Percentiles rank a stretch among this genome's conserved stretches.
Conservation (phyloP, 1,140 invertebrate genomes). For the Drosophila insularis region DNA sequence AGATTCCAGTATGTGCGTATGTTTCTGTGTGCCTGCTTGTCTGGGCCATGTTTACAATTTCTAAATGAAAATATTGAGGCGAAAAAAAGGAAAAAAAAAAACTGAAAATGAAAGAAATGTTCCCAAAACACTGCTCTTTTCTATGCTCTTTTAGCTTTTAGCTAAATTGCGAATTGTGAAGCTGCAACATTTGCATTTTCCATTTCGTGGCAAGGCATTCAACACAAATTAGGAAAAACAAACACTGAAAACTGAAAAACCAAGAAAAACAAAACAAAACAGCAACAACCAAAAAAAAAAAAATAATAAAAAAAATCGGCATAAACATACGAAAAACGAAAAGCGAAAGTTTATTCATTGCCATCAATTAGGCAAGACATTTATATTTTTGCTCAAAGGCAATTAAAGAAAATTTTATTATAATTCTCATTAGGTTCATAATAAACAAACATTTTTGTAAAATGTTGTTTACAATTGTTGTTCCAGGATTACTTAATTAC, state of each 20-base stretch:
- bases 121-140: slow-evolving; percentile 64
- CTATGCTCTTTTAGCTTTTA: slow-evolving; percentile 64
- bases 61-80: slow-evolving; percentile 58
- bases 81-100: slow-evolving; percentile 21
- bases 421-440: neutral
- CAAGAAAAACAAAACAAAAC: slow-evolving; percentile 5
- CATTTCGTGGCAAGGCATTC: slow-evolving; percentile 43
- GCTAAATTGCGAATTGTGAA: slow-evolving; percentile 66
- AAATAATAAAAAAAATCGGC: neutral
- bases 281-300: slow-evolving; percentile 11
- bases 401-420: slow-evolving; percentile 2
- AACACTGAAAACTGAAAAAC: slow-evolving; percentile 18
- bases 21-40: slow-evolving; percentile 25
- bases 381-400: neutral
- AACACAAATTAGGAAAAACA: slow-evolving; percentile 44
- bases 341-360: slow-evolving; percentile 5
- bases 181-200: slow-evolving; percentile 48
- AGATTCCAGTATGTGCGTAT: neutral
- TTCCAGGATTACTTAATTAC: no score
- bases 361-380: slow-evolving; percentile 34
- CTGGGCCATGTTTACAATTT: slow-evolving; percentile 72
- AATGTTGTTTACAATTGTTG: neutral
- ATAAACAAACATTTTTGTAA: neutral
- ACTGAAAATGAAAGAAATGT: slow-evolving; percentile 31
- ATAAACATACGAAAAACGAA: slow-evolving; percentile 1